Conservation (phyloP, 2,888 invertebrate species). For the Cataglyphis livida region DNA sequence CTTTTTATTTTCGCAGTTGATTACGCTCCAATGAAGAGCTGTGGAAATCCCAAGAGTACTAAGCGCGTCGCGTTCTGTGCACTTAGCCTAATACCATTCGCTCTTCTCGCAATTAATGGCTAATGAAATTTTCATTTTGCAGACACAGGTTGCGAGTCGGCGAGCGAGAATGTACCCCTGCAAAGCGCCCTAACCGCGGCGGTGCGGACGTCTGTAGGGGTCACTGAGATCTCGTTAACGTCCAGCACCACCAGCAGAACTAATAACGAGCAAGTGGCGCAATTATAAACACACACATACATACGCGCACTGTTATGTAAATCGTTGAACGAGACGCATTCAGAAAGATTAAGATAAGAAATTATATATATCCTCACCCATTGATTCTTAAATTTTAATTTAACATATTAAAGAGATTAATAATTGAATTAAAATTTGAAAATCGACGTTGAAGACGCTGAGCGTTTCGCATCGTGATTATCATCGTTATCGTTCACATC, state of each 20-base stretch:
- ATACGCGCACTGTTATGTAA: background rate
- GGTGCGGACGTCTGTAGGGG: slow-evolving; percentile 82
- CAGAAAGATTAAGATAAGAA: background rate
- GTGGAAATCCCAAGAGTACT: background rate
- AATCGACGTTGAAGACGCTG: background rate
- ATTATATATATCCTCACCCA: background rate
- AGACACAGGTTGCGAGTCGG: slow-evolving; percentile 81
- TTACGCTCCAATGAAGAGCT: background rate
- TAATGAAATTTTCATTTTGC: slow-evolving; percentile 67
- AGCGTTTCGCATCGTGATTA: slow-evolving; percentile 3
- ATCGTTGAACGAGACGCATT: background rate
- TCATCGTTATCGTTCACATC: slow-evolving; percentile 10
- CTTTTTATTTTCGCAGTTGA: no score
- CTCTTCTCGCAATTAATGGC: background rate
- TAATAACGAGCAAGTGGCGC: slow-evolving; percentile 82
- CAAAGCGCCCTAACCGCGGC: slow-evolving; percentile 81
- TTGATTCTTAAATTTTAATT: slow-evolving; percentile 7
- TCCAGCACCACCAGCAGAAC: slow-evolving; percentile 79
- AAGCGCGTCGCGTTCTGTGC: background rate
- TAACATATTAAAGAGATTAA: background rate
- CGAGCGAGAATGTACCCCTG: slow-evolving; percentile 81
- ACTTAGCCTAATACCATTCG: background rate
- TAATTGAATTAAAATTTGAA: slow-evolving; percentile 9
- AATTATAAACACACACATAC: slow-evolving; percentile 72
- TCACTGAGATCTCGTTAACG: slow-evolving; percentile 81